Evolutionary conservation across 2,113 vertebrate genomes (phyloP).

Genomic region (Seriola quinqueradiata): DNA sequence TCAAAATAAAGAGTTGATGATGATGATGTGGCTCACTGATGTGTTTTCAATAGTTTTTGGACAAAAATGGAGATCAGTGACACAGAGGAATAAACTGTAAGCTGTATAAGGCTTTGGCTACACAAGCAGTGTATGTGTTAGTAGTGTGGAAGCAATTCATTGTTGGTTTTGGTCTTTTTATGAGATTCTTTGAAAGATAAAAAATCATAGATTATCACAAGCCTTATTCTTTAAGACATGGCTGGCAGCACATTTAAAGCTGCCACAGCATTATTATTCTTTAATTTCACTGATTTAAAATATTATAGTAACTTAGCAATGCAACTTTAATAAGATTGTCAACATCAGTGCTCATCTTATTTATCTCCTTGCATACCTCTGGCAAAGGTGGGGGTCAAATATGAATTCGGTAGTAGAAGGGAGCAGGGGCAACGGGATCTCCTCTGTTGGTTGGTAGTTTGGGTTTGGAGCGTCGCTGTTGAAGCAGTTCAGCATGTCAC

Average conservation of each 20-base stretch:
- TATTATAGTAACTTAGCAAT: background rate
- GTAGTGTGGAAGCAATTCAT: too few species aligned
- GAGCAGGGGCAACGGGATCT: background rate
- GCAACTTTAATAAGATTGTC: background rate
- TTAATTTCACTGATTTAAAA: background rate
- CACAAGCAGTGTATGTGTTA: too few species aligned
- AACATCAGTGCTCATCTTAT: background rate
- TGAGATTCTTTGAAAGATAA: too few species aligned
- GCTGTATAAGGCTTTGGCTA: too few species aligned
- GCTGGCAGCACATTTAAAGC: too few species aligned
- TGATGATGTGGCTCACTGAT: too few species aligned
- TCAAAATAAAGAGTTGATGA: background rate
- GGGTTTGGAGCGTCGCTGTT: constrained; percentile 56
- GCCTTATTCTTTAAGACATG: too few species aligned
- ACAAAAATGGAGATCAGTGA: too few species aligned
- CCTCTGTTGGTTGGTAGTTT: constrained; percentile 64
- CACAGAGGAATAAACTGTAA: too few species aligned
- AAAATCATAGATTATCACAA: too few species aligned
- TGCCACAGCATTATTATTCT: background rate
- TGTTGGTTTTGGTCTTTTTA: too few species aligned
- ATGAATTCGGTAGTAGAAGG: constrained; percentile 44
- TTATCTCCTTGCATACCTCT: constrained; percentile 53
- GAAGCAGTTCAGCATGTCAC: constrained; percentile 72
- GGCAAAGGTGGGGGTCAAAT: constrained; percentile 74
- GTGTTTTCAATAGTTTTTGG: too few species aligned